Base-by-base conservation (phyloP, 2,113 vertebrate species). In the Mirza zaza region DNA sequence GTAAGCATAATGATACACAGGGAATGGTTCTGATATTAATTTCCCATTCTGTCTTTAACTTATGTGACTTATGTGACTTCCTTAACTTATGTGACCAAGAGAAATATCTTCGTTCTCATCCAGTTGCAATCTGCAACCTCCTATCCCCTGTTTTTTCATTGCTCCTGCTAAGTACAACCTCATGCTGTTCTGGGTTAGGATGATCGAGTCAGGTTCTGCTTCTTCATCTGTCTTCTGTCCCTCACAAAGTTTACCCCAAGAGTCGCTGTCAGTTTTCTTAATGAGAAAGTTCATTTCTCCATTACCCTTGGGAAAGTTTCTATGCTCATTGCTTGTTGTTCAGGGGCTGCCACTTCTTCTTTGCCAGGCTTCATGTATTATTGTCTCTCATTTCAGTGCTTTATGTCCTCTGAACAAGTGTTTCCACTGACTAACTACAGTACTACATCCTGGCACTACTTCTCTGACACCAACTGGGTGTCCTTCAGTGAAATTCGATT, bases 71-170 rank as follows among this genome's bases (percentile, higher is more conserved):
- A 48, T 48, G 48, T 11, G 48, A 48, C 17, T 6, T 93, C 68
- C 15, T 81, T 50, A 75, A 52, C 3, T 5, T 82, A 18, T 27
- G 25, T 23, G 18, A 34, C 4, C 34, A 18, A 48, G 48, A 42
- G 48, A 18, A 85, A 34, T 29, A 52, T 34, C 3, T 70, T 80
- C 52, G 15, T 39, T 76, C 34, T 93, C 63, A 61, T 76, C 6
- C 34, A 71, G 20, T 57, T 42, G 5, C 3, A 39, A 11, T 32
- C 34, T 80, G 13, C 20, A 39, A 10, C 48, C 36, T 12, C 12
- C 14, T 2, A 5, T 0, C 11, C 14, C 42, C 11, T 0, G 8
- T 21, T 39, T n/a, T 71, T 68, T 20, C 0, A 3, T 9, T 79
- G 29, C 21, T 8, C 14, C 39, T 73, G 67, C 34, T 14, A 52